Evolutionary conservation across 2,888 invertebrate species (phyloP), one percentile per base, ranked within the genome.

Genomic region (Patella depressa): DNA sequence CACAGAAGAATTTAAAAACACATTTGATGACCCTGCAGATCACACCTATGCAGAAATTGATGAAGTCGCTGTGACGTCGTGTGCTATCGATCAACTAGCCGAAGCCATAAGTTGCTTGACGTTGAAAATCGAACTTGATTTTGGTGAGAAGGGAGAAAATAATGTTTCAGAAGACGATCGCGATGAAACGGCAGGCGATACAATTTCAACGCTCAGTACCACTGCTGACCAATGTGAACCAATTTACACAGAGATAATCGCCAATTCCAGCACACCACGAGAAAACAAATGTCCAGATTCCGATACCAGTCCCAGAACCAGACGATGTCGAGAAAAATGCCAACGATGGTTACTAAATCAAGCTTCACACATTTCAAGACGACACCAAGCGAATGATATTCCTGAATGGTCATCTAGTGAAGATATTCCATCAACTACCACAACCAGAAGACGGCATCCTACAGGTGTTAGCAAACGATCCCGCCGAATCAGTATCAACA

Each of bases 21-120:
- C 45, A 45, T 45, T 45, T 7, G 65, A 65, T 24, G 65, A 24
- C 24, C 19, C 65, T 3, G 65, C 19, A 65, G 65, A 65, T 24
- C 65, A 65, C 65, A 65, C 24, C 24, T 65, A 65, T n/a, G 65
- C 19, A 65, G 65, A 65, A 65, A 65, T 65, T 65, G 19, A 19
- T 24, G 65, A 65, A n/a, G 14, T 65, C 24, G 17, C 24, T 65
- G 19, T 24, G 9, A 0, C 4, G 4, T 5, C 14, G 1, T 65
- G 19, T 65, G 19, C 65, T 12, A 65, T 65, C 24, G 65, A 65
- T 11, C 19, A 14, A 11, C 24, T 24, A 12, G 65, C 24, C 3
- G 24, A 65, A 24, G 65, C 65, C 12, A 12, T 65, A 2, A 14
- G 12, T 24, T 11, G 19, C 19, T 65, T 65, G 14, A 65, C 65